phyloP scores from a whole-genome alignment of 2,888 invertebrate genomes.

The Scaptomyza reducta region DNA sequence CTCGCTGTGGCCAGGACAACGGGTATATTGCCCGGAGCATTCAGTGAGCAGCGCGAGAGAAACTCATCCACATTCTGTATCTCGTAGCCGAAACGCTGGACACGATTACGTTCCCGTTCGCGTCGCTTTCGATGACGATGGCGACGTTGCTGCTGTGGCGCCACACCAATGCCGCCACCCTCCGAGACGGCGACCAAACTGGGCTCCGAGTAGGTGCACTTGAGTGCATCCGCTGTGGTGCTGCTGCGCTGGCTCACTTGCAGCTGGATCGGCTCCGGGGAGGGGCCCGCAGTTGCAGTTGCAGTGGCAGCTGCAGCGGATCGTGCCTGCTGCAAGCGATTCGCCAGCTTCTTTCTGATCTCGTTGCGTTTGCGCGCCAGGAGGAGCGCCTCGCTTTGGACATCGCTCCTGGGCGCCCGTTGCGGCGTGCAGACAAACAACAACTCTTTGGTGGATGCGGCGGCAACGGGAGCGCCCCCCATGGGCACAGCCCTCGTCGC shows the following conservation, averaged over 20 bases:
- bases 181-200: slow-evolving; percentile 83
- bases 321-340: slow-evolving; percentile 56
- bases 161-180: slow-evolving; percentile 55
- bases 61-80: slow-evolving; percentile 92
- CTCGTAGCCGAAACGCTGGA: slow-evolving; percentile 89
- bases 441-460: slow-evolving; percentile 81
- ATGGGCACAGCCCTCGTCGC: slow-evolving; percentile 14
- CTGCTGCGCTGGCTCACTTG: slow-evolving; percentile 10
- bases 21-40: slow-evolving; percentile 93
- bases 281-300: not conserved
- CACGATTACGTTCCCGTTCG: slow-evolving; percentile 80
- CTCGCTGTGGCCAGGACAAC: slow-evolving; percentile 91
- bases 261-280: slow-evolving; percentile 15
- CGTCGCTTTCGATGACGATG: slow-evolving; percentile 83
- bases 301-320: slow-evolving; percentile 32
- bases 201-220: slow-evolving; percentile 84
- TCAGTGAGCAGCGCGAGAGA: slow-evolving; percentile 91
- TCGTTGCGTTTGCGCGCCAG: slow-evolving; percentile 80
- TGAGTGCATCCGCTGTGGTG: slow-evolving; percentile 68
- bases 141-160: slow-evolving; percentile 71
- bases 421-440: slow-evolving; percentile 83
- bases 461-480: slow-evolving; percentile 56
- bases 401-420: slow-evolving; percentile 74
- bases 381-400: slow-evolving; percentile 72
- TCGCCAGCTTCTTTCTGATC: slow-evolving; percentile 77